phyloP scores from a whole-genome alignment of 2,797 vertebrate species.

The Pterois miles region DNA sequence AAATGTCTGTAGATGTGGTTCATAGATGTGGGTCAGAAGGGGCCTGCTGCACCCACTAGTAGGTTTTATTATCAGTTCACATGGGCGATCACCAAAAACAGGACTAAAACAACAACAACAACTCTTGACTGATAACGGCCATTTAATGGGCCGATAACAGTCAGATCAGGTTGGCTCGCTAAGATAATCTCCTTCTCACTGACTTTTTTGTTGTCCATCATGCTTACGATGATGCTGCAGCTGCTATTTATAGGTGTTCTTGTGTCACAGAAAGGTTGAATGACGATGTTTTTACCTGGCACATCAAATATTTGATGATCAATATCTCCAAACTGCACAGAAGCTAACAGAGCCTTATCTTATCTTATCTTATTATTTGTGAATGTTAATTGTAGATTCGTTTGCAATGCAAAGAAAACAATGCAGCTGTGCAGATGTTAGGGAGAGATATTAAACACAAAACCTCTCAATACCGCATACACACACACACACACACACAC shows the following conservation, averaged over 20 bases:
- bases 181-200: no score
- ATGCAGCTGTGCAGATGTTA: neutral
- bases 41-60: no score
- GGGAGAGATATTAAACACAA: neutral
- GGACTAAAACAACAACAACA: no score
- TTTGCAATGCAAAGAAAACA: neutral
- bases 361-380: no score
- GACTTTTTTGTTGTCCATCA: neutral
- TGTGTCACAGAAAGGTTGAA: neutral
- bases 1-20: no score
- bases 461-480: neutral
- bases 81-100: no score
- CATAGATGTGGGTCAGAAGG: no score
- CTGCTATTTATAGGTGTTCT: neutral
- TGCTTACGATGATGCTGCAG: neutral
- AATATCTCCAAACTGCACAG: neutral
- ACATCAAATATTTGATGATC: neutral
- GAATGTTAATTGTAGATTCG: neutral
- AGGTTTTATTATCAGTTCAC: no score
- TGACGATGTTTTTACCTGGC: neutral
- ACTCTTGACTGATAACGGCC: no score
- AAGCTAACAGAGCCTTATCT: neutral
- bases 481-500: conserved; percentile 12
- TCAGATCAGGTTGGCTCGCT: rapidly evolving
- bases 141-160: no score